Base-by-base conservation (phyloP, 2,888 invertebrate genomes). In the Heliothis peltigera region DNA sequence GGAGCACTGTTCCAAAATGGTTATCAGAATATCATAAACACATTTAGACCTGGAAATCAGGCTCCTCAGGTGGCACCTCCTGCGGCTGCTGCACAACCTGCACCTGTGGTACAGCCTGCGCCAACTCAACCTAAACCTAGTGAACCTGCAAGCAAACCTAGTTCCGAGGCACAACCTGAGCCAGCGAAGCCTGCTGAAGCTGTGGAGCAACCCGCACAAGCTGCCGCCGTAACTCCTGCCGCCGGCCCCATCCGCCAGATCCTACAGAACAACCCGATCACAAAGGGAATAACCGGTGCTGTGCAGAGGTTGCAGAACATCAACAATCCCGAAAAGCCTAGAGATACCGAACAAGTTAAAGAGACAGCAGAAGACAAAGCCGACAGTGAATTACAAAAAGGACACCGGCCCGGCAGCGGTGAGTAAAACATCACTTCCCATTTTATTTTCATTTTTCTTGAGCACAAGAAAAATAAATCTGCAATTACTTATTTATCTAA, bases 171-270 rank as follows among this genome's bases (percentile, higher is more conserved):
- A 2, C 44, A 42, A 1, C 6, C 59, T 15, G 21, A 57, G 5
- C 49, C 54, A 25, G 53, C n/a, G 7, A 58, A 64, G 6, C 65
- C 71, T 42, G 66, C 56, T n/a, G 35, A 22, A n/a, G 62, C 7
- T 3, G n/a, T 22, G 0, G 52, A 43, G 0, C 3, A 19, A 17
- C 7, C 59, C 17, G 28, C 61, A 2, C 43, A 78, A 63, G n/a
- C 74, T 61, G 25, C 42, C 4, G 59, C 70, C 2, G 56, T 54
- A 4, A 68, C 74, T 62, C 32, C 77, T 4, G 5, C 39, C 54
- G 8, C 73, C 61, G 53, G 81, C 0, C 91, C 91, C 0, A 84
- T 90, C 35, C 78, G 83, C 12, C 84, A 89, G 65, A 85, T 88
- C 6, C 75, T 91, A 28, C 84, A 85, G 68, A 89, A 84, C 72